phyloP scores from a whole-genome alignment of 2,888 invertebrate species.

The Suillia variegata region DNA sequence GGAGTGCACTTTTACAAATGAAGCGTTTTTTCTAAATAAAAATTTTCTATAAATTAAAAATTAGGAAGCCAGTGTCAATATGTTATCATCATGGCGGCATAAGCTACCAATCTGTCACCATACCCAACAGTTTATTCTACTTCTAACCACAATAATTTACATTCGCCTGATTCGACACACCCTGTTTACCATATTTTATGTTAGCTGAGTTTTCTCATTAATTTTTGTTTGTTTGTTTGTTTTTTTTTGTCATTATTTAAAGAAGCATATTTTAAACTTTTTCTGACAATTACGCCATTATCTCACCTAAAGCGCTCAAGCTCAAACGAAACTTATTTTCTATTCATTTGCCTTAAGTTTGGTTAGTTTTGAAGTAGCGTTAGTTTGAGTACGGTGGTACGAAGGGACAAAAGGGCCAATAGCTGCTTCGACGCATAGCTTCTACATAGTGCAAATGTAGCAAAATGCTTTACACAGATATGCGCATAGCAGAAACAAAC shows the following conservation, averaged over 20 bases:
- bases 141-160: too few species aligned
- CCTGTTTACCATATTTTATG: conserved; percentile 43
- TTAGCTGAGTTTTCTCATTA: conserved; percentile 46
- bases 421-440: not conserved
- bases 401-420: too few species aligned
- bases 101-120: too few species aligned
- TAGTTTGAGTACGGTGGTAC: not conserved
- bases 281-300: conserved; percentile 45
- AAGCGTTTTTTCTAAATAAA: too few species aligned
- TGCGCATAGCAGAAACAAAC: not conserved
- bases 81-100: too few species aligned
- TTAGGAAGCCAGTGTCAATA: too few species aligned
- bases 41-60: too few species aligned
- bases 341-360: not conserved
- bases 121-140: too few species aligned
- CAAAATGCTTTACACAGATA: not conserved
- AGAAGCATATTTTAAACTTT: not conserved
- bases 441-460: not conserved
- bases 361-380: not conserved
- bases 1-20: too few species aligned
- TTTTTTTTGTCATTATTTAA: too few species aligned
- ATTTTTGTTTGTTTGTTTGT: too few species aligned
- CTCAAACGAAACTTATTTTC: conserved; percentile 44
- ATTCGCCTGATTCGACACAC: too few species aligned
- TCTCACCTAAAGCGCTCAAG: conserved; percentile 47